These are phyloP conservation scores for Onthophagus sagittarius DNA, from an alignment of 2,888 invertebrate genomes.

Conservation along the genomic window DNA sequence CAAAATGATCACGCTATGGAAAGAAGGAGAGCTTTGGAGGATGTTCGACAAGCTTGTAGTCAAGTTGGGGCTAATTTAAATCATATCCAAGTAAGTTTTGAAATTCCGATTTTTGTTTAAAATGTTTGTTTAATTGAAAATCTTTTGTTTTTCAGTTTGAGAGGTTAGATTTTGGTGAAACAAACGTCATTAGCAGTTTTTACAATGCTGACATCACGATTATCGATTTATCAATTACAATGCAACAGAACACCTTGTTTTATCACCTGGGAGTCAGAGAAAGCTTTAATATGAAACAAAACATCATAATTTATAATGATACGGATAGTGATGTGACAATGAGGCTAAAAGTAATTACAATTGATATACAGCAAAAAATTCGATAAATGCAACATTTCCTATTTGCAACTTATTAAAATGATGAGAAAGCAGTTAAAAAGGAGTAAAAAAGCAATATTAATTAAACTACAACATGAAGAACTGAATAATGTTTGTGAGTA, in stretches of 20 bases:
- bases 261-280: slow-evolving; percentile 97
- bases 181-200: slow-evolving; percentile 89
- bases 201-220: slow-evolving; percentile 98
- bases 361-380: too few species aligned
- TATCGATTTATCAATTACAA: slow-evolving; percentile 86
- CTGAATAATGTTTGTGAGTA: too few species aligned
- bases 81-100: slow-evolving; percentile 69
- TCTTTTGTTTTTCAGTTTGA: slow-evolving; percentile 69
- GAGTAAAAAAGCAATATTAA: too few species aligned
- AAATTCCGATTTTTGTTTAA: background rate
- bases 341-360: slow-evolving; percentile 70
- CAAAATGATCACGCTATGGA: slow-evolving; percentile 67
- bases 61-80: slow-evolving; percentile 76
- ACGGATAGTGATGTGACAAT: slow-evolving; percentile 82
- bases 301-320: slow-evolving; percentile 86
- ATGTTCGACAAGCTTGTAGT: slow-evolving; percentile 75
- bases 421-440: too few species aligned
- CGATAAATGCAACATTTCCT: too few species aligned
- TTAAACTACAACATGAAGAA: too few species aligned
- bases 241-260: slow-evolving; percentile 90
- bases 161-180: slow-evolving; percentile 95
- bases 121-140: background rate
- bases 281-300: slow-evolving; percentile 96
- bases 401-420: too few species aligned
- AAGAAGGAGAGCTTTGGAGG: slow-evolving; percentile 78